phyloP scores from a whole-genome alignment of 2,888 invertebrate species.

The Protodeltote pygarga region DNA sequence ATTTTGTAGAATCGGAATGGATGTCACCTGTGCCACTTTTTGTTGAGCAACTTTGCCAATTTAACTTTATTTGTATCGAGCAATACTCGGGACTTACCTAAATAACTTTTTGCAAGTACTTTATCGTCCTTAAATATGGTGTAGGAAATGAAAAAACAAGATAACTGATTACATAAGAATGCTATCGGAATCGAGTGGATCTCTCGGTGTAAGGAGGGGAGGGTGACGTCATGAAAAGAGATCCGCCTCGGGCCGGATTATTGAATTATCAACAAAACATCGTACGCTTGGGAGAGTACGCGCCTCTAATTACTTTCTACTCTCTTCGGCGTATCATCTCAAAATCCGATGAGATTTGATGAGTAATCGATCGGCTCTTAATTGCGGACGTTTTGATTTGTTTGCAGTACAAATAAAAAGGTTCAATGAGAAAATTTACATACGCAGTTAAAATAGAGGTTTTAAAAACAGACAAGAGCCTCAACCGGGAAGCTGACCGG shows the following conservation, averaged over 20 bases:
- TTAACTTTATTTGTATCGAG: conserved; percentile 84
- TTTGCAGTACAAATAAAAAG: conserved; percentile 59
- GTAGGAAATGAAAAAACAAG: conserved; percentile 74
- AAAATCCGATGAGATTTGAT: conserved; percentile 73
- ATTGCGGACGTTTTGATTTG: conserved; percentile 62
- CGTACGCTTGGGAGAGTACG: conserved; percentile 75
- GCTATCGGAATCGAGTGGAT: conserved; percentile 64
- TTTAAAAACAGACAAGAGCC: conserved; percentile 63
- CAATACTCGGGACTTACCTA: conserved; percentile 77
- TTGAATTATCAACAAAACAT: conserved; percentile 85
- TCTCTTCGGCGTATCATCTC: conserved; percentile 70
- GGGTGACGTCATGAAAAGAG: conserved; percentile 69
- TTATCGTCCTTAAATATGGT: conserved; percentile 69
- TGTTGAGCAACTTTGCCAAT: conserved; percentile 79
- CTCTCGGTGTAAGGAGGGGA: conserved; percentile 45
- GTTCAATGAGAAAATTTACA: conserved; percentile 55
- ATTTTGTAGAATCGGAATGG: conserved; percentile 69
- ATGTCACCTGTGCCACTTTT: conserved; percentile 70
- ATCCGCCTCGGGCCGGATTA: conserved; percentile 76
- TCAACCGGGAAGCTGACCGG: conserved; percentile 56
- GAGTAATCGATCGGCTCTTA: conserved; percentile 70
- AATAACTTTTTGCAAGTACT: conserved; percentile 73
- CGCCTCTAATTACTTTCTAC: conserved; percentile 80
- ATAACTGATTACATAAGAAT: conserved; percentile 76
- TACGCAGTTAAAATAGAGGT: conserved; percentile 62